Percentiles rank a stretch among this genome's conserved stretches.
Evolutionary conservation across 2,888 invertebrate genomes (phyloP).

Genomic region (Elegia similella): DNA sequence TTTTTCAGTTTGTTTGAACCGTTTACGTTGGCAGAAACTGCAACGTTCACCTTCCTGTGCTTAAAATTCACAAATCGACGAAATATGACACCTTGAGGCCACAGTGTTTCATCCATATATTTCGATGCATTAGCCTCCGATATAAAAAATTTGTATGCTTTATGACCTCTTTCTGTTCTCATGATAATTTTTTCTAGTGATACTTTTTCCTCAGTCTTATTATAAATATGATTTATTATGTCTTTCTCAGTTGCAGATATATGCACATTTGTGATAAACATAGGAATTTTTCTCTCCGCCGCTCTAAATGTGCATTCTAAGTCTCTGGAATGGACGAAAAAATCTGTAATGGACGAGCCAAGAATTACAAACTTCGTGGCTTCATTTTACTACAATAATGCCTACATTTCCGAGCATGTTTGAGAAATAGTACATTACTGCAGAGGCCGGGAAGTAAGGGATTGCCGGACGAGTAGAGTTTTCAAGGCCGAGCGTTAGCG

Average conservation of each 20-base stretch:
- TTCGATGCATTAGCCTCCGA: conserved; percentile 24
- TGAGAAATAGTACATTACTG: no score
- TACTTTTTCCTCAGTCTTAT: conserved; percentile 25
- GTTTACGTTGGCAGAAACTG: no score
- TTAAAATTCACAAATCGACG: conserved; percentile 30
- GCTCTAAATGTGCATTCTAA: conserved; percentile 23
- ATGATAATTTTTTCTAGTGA: conserved; percentile 1
- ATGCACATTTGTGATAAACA: conserved; percentile 33
- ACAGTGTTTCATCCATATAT: conserved; percentile 28
- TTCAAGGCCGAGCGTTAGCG: no score
- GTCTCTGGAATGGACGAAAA: no score
- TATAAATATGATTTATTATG: conserved; percentile 26
- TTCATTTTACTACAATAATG: no score
- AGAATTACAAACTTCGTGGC: no score
- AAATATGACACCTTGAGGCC: conserved; percentile 32
- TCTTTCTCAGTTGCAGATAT: conserved; percentile 25
- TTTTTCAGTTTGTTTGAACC: not conserved
- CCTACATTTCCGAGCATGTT: no score
- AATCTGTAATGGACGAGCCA: no score
- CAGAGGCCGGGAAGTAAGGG: no score
- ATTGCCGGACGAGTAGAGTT: no score
- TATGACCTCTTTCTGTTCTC: conserved; percentile 15
- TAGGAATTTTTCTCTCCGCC: conserved; percentile 27
- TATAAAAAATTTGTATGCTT: conserved; percentile 32
- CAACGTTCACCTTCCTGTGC: not conserved